Base-by-base conservation (phyloP, 2,888 invertebrate species). In the Trachelus troglodyta region DNA sequence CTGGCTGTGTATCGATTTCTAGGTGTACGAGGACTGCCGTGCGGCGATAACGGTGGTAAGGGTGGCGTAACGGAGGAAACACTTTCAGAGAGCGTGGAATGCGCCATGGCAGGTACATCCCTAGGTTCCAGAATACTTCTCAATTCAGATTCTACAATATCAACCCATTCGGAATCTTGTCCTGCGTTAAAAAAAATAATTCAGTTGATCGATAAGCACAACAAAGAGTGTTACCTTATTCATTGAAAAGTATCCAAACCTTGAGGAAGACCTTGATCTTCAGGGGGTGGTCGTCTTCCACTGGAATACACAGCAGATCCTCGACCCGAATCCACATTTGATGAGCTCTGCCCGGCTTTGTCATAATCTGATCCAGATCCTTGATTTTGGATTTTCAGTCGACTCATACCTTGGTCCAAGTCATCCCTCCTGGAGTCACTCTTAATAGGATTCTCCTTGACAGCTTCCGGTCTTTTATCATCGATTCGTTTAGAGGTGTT, bases 301-400 rank as follows among this genome's bases (percentile, higher is more conserved):
- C 96, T 96, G 69, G 96, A 96, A 90, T 96, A 96, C 73, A 96
- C 95, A 11, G 96, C 96, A 88, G 96, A 96, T n/a, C 96, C 96
- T 83, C 96, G 92, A 31, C 96, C 96, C 0, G 96, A 96, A 90
- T 96, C 96, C 34, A 95, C 95, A 88, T 96, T 96, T 0, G 95
- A 96, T 1, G 93, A 93, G 15, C 95, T 95, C 83, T 95, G 95
- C 9, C 95, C 95, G 75, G 95, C 94, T 90, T 96, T 96, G 89
- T 96, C 96, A 87, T 96, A 96, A 91, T 96, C 96, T 88, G 93
- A 90, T 86, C 91, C 88, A 6, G 89, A 90, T 37, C 90, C 91
- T 69, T 90, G 89, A 81, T 89, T 88, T 74, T 91, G 91, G 74
- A 91, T 88, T 81, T 91, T 91, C 74, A 91, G 81, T 78, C 89